Percentiles rank a stretch among this genome's conserved stretches.
phyloP scores from a whole-genome alignment of 2,113 vertebrate species.

The Chamaea fasciata region DNA sequence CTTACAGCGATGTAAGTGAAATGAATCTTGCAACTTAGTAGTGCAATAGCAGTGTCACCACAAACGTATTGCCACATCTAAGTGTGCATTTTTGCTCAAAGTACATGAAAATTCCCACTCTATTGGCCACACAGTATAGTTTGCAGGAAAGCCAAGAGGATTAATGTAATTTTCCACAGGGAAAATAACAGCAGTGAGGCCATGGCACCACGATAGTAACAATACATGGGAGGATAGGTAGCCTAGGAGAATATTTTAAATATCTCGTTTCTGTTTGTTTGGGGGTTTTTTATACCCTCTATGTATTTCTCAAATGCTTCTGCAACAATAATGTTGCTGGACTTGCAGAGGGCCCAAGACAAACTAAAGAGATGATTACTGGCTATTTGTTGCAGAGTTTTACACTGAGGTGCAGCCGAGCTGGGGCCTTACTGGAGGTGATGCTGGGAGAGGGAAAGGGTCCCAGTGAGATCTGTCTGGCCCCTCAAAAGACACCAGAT shows the following conservation, averaged over 20 bases:
- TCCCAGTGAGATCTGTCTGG: not conserved
- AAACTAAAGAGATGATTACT: not conserved
- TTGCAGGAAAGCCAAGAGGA: not conserved
- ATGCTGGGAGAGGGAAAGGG: not conserved
- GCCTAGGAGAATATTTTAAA: not conserved
- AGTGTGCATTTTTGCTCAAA: not conserved
- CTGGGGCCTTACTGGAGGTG: not conserved
- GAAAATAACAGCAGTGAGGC: not conserved
- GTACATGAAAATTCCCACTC: not conserved
- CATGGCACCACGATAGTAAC: too few species aligned
- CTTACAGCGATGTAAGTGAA: not conserved
- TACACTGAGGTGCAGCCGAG: fast-evolving
- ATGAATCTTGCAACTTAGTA: not conserved
- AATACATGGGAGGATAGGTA: not conserved
- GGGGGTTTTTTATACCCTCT: fast-evolving
- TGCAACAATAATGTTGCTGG: not conserved
- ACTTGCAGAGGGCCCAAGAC: not conserved
- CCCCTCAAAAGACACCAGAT: not conserved
- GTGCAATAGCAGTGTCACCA: not conserved
- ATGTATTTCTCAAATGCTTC: not conserved
- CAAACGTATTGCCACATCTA: not conserved
- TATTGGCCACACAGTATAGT: not conserved
- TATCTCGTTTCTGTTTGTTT: not conserved
- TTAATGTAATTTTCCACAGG: not conserved
- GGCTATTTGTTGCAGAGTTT: not conserved